Conservation (phyloP, 2,797 vertebrate genomes). For the Sylvia borin region DNA sequence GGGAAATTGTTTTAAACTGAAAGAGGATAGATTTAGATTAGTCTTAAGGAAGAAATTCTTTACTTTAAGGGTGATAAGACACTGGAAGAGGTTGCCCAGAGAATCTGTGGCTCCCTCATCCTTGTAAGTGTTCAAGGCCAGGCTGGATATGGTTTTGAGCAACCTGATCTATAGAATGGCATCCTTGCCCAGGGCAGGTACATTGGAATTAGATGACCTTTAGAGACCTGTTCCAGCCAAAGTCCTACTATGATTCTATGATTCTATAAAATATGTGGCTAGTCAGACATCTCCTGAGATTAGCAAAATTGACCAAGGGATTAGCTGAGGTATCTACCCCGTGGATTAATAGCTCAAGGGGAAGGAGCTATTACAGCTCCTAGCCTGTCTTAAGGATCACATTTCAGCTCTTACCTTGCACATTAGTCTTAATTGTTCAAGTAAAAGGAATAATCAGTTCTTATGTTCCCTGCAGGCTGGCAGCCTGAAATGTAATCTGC, state of each 20-base stretch:
- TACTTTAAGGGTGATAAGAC: neutral
- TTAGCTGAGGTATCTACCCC: neutral
- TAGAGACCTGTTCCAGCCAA: neutral
- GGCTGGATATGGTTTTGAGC: neutral
- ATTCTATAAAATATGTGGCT: neutral
- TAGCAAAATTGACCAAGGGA: neutral
- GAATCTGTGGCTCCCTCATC: neutral
- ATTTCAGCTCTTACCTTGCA: neutral
- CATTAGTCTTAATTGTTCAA: neutral
- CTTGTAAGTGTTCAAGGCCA: neutral
- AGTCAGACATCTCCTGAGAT: neutral
- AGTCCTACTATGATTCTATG: neutral
- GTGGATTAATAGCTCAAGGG: neutral
- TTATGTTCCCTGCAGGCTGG: neutral
- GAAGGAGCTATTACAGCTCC: neutral
- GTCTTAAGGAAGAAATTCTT: neutral
- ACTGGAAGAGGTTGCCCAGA: neutral
- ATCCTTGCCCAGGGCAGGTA: neutral
- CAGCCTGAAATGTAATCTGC: neutral
- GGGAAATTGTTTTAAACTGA: neutral
- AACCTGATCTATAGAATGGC: neutral
- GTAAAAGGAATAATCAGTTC: constrained; percentile 3
- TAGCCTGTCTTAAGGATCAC: neutral
- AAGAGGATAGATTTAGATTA: neutral
- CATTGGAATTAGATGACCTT: neutral